Base-by-base conservation (phyloP, 2,888 invertebrate species). In the Lepetodrilus schrolli region DNA sequence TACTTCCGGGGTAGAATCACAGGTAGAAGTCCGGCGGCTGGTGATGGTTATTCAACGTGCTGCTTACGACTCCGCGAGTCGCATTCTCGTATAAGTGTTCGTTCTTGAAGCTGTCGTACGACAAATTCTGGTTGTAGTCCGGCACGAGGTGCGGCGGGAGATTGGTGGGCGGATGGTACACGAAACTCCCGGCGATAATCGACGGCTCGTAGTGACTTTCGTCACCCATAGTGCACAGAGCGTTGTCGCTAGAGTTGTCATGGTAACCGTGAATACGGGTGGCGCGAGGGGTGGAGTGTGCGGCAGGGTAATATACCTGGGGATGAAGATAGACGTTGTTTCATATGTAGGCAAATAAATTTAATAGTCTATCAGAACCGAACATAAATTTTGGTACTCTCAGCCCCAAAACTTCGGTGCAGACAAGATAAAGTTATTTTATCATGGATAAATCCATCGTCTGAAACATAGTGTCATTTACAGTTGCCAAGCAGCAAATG, bases 71-170 rank as follows among this genome's bases (percentile, higher is more conserved):
- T 1, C 78, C 78, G 4, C 72, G 50, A 8, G 66, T 47, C 4
- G 38, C 37, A 48, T 48, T 65, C n/a, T 76, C 74, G 48, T 71
- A 74, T 66, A 79, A 65, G 68, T 79, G 78, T 13, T 78, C 72
- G 72, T 78, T 78, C 71, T 79, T 78, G 70, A 79, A 79, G 70
- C 79, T 79, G 72, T 79, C 78, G 38, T 79, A 79, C 43, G 74
- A 72, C 10, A 79, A 65, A 66, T 79, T 75, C 10, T 68, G 74
- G 26, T 72, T 69, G 37, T 48, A 49, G 21, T 75, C 70, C 0
- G 48, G 48, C n/a, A 58, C 72, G 17, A 78, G 71, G 48, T 78
- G 78, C 23, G 78, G 76, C 8, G 78, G 78, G 10, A 79, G 74
- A 58, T 78, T 79, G 73, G 72, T 66, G n/a, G 79, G 79, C 0